Evolutionary conservation across 1,140 invertebrate species (phyloP).

Genomic region (Arctopsyche grandis): DNA sequence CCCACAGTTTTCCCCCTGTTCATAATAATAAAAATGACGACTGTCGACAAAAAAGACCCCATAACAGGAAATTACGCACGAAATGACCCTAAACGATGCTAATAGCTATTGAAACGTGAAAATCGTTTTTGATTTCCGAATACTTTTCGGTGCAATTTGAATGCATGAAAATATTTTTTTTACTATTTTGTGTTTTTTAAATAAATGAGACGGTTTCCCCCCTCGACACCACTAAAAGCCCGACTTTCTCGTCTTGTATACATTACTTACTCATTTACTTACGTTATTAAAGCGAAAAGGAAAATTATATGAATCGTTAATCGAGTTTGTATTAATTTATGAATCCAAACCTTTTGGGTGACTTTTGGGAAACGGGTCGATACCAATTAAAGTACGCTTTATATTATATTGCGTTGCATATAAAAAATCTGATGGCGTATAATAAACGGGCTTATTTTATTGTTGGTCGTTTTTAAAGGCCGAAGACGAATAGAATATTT

Average conservation of each 20-base stretch:
- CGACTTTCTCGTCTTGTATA: too few relatives aligned
- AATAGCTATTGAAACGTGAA: neutral
- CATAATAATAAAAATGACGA: neutral
- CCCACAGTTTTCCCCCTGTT: conserved; percentile 6
- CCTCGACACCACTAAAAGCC: too few relatives aligned
- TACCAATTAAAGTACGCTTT: neutral
- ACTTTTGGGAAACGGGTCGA: neutral
- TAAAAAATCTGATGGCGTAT: neutral
- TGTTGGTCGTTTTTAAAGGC: neutral
- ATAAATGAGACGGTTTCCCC: too few relatives aligned
- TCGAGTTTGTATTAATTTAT: too few relatives aligned
- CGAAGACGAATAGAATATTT: neutral
- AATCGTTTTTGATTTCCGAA: conserved; percentile 4
- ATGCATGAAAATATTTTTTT: neutral
- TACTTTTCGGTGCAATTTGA: neutral
- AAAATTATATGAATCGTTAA: too few relatives aligned
- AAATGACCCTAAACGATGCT: neutral
- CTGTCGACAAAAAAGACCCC: conserved; percentile 3
- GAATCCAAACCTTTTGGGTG: too few relatives aligned
- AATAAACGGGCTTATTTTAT: conserved; percentile 13
- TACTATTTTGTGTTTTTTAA: neutral
- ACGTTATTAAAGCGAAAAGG: too few relatives aligned
- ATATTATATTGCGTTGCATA: neutral
- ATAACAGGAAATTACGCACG: conserved; percentile 7
- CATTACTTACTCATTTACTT: too few relatives aligned